Percentiles rank a stretch among this genome's conserved stretches.
Conservation (phyloP, 2,888 invertebrate genomes). For the Geophilus truncorum region DNA sequence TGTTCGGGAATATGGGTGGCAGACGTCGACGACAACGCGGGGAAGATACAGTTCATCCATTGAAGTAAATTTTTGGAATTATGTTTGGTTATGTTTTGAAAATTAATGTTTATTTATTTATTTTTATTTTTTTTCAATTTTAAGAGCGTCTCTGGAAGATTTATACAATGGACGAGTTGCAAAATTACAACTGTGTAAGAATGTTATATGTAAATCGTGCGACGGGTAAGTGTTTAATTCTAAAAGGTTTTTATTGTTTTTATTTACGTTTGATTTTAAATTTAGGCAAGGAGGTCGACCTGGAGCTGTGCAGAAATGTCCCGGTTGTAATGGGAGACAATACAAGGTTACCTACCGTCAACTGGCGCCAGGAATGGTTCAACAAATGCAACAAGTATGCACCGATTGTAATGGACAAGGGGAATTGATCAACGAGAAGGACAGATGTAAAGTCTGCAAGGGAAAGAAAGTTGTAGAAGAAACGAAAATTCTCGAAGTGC, state of each 20-base stretch:
- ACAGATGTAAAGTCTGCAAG: slow-evolving; percentile 73
- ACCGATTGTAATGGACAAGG: slow-evolving; percentile 53
- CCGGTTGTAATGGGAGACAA: slow-evolving; percentile 71
- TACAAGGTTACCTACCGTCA: slow-evolving; percentile 68
- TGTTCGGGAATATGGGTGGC: slow-evolving; percentile 49
- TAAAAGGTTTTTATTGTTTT: background rate
- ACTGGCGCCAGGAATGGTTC: slow-evolving; percentile 60
- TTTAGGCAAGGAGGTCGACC: slow-evolving; percentile 61
- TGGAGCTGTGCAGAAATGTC: slow-evolving; percentile 63
- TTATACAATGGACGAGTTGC: slow-evolving; percentile 83
- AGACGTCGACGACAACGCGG: slow-evolving; percentile 58
- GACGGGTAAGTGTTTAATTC: slow-evolving; percentile 57
- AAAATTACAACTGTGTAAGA: slow-evolving; percentile 74
- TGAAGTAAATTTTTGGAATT: slow-evolving; percentile 61
- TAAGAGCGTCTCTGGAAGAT: slow-evolving; percentile 78
- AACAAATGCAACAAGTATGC: slow-evolving; percentile 47
- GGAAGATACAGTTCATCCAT: slow-evolving; percentile 76
- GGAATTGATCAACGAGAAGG: slow-evolving; percentile 62
- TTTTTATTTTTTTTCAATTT: slow-evolving; percentile 38
- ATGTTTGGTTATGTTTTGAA: background rate
- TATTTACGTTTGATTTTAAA: slow-evolving; percentile 29
- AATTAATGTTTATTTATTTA: background rate
- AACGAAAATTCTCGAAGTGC: slow-evolving; percentile 77
- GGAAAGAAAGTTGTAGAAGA: slow-evolving; percentile 79
- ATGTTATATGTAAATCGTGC: slow-evolving; percentile 71